phyloP scores from a whole-genome alignment of 2,113 vertebrate genomes.

The Gobius niger region DNA sequence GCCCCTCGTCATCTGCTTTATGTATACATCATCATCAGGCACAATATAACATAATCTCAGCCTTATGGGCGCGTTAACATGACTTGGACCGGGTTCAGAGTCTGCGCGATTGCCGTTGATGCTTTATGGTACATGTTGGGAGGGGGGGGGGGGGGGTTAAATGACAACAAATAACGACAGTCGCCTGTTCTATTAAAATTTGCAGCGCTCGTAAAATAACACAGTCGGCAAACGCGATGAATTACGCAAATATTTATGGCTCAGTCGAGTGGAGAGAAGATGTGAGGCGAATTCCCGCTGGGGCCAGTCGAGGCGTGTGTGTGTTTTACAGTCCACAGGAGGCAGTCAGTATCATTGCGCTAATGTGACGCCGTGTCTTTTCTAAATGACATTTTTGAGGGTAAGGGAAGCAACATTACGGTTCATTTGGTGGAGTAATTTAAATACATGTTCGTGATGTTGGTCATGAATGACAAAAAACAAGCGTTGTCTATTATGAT shows the following conservation, averaged over 20 bases:
- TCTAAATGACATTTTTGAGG: not conserved
- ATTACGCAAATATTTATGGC: conserved; percentile 4
- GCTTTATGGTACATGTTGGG: not conserved
- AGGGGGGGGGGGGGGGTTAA: too few relatives aligned
- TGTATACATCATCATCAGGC: conserved; percentile 1
- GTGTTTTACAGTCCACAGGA: not conserved
- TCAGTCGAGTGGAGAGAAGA: not conserved
- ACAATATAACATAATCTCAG: not conserved
- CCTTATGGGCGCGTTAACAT: not conserved
- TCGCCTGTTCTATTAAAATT: not conserved
- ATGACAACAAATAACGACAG: not conserved
- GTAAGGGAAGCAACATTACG: conserved; percentile 5
- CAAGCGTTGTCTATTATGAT: not conserved
- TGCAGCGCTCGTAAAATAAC: not conserved
- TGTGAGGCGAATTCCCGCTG: not conserved
- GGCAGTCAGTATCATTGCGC: not conserved
- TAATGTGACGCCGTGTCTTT: not conserved
- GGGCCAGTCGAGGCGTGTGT: not conserved
- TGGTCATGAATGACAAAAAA: not conserved
- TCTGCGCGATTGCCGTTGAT: not conserved
- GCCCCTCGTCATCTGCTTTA: conserved; percentile 20
- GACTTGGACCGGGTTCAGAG: not conserved
- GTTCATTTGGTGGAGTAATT: conserved; percentile 16
- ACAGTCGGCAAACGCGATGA: not conserved
- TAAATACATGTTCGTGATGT: conserved; percentile 6